phyloP scores from a whole-genome alignment of 2,888 invertebrate genomes.

The Dryocosmus kuriphilus region DNA sequence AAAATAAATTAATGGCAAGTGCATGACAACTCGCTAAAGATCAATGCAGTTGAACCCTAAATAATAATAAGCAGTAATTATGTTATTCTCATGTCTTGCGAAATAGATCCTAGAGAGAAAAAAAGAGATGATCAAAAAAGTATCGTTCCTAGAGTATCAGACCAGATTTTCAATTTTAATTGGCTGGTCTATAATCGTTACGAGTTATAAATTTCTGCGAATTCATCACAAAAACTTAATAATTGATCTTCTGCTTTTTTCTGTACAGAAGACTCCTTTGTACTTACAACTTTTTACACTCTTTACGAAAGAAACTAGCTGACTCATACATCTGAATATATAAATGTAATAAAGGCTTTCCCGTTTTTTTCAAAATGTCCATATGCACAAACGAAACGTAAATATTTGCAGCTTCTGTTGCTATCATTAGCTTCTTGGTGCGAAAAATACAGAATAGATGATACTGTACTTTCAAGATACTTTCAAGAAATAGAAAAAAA shows the following conservation, averaged over 20 bases:
- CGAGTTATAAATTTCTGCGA: neutral
- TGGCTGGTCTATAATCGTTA: neutral
- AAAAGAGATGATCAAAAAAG: neutral
- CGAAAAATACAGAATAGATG: slow-evolving; percentile 27
- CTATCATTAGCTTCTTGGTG: neutral
- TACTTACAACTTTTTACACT: slow-evolving; percentile 25
- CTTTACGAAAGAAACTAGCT: neutral
- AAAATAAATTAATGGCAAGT: neutral
- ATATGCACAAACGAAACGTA: slow-evolving; percentile 35
- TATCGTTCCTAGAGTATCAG: neutral
- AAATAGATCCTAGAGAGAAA: neutral
- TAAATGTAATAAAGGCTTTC: slow-evolving; percentile 19
- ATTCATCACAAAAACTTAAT: neutral
- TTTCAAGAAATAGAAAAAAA: slow-evolving; percentile 8
- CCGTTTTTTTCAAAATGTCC: slow-evolving; percentile 9
- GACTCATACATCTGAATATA: slow-evolving; percentile 3
- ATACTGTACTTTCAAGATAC: neutral
- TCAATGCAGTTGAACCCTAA: neutral
- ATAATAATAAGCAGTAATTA: too few relatives aligned
- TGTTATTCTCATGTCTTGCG: neutral
- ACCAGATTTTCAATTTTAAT: neutral
- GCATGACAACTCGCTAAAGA: neutral
- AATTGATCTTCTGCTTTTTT: neutral
- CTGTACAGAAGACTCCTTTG: slow-evolving; percentile 32
- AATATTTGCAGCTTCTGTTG: slow-evolving; percentile 8